Conservation (phyloP, 2,113 vertebrate genomes). For the Recurvirostra avosetta region DNA sequence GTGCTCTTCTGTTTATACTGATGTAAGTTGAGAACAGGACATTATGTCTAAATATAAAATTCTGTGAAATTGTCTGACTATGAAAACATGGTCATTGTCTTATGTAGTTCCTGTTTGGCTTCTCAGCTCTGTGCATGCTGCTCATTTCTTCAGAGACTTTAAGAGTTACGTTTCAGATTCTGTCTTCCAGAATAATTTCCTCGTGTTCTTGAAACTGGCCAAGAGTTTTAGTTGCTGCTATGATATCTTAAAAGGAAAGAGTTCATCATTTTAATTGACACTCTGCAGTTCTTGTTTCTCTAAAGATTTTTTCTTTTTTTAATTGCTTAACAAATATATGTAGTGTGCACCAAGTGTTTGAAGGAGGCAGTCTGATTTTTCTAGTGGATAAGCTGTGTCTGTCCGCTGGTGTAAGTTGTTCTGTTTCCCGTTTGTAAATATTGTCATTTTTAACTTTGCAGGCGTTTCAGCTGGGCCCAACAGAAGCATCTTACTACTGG, state of each 20-base stretch:
- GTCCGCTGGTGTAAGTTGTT: neutral
- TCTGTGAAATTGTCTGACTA: accelerated
- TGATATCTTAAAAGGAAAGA: neutral
- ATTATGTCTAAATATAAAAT: neutral
- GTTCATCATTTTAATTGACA: accelerated
- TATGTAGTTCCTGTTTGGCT: neutral
- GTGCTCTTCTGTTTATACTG: neutral
- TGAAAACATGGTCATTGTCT: neutral
- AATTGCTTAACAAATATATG: neutral
- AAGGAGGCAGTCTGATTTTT: neutral
- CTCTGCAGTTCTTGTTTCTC: neutral
- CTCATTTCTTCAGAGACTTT: neutral
- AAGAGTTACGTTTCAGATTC: neutral
- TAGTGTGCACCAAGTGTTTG: neutral
- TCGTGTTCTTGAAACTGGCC: neutral
- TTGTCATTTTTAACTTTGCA: constrained; percentile 73
- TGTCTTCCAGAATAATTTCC: neutral
- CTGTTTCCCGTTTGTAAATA: constrained; percentile 11
- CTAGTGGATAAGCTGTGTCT: neutral
- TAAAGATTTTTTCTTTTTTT: neutral
- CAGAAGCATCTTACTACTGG: constrained; percentile 99
- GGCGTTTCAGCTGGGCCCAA: constrained; percentile 99
- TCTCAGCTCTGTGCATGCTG: neutral
- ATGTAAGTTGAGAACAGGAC: neutral
- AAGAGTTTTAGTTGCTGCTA: neutral